phyloP scores from a whole-genome alignment of 2,888 invertebrate genomes.

The Napeogenes sylphis region DNA sequence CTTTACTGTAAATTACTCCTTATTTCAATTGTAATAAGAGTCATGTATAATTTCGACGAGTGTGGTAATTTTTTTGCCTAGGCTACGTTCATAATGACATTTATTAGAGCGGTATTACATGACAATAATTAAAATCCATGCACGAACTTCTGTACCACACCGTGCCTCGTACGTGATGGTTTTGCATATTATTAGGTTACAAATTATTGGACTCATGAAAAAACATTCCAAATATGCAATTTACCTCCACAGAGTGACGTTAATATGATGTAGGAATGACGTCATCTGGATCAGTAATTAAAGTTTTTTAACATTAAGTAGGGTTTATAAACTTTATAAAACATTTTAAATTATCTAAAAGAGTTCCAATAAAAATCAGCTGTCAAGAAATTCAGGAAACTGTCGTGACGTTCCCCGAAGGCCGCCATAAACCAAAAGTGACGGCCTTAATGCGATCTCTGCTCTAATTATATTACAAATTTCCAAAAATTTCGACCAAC shows the following conservation, averaged over 20 bases:
- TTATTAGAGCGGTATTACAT: constrained; percentile 77
- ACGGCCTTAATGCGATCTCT: constrained; percentile 69
- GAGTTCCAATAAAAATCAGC: constrained; percentile 42
- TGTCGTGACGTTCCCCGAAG: constrained; percentile 47
- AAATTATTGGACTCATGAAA: constrained; percentile 40
- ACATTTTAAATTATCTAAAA: constrained; percentile 16
- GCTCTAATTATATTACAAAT: constrained; percentile 71
- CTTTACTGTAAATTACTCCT: constrained; percentile 29
- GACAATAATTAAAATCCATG: constrained; percentile 77
- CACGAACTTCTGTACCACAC: constrained; percentile 72
- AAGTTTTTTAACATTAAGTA: constrained; percentile 1
- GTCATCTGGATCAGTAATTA: neutral
- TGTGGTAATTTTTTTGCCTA: constrained; percentile 40
- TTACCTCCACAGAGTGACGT: neutral
- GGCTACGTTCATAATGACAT: constrained; percentile 73
- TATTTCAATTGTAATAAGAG: constrained; percentile 26
- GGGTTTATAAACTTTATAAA: neutral
- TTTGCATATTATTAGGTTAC: constrained; percentile 67
- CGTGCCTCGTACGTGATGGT: constrained; percentile 63
- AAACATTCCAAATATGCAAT: constrained; percentile 22
- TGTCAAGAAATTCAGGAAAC: constrained; percentile 43
- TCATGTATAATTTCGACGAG: constrained; percentile 18
- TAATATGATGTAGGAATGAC: constrained; percentile 1
- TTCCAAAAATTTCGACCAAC: constrained; percentile 61
- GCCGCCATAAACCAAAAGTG: constrained; percentile 68